These are phyloP conservation scores for Tetraodon nigroviridis DNA, from an alignment of 2,113 vertebrate species.

Conservation along the genomic window DNA sequence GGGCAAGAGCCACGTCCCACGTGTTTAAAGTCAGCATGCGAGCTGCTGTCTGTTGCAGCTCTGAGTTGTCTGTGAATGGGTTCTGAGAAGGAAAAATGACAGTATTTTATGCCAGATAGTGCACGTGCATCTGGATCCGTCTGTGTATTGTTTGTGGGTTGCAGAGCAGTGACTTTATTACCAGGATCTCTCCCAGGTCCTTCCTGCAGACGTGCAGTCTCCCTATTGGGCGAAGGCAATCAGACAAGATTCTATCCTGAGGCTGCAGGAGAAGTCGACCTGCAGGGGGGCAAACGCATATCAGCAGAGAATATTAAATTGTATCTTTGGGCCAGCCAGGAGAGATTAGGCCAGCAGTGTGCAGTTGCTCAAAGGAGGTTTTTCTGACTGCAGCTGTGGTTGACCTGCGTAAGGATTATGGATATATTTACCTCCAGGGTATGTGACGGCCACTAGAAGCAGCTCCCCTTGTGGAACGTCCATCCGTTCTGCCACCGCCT, in stretches of 20 bases:
- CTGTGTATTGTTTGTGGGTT: neutral
- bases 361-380: no score
- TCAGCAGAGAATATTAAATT: slow-evolving; percentile 17
- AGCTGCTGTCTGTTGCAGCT: slow-evolving; percentile 82
- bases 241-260: slow-evolving; percentile 82
- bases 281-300: slow-evolving; percentile 58
- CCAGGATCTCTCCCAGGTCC: slow-evolving; percentile 84
- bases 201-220: slow-evolving; percentile 87
- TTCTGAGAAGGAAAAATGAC: slow-evolving; percentile 66
- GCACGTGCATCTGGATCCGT: neutral
- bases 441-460: slow-evolving; percentile 79
- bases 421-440: slow-evolving; percentile 82
- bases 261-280: slow-evolving; percentile 86
- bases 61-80: slow-evolving; percentile 83
- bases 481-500: slow-evolving; percentile 85
- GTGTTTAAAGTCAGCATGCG: slow-evolving; percentile 92
- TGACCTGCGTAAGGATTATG: neutral
- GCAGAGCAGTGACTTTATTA: slow-evolving; percentile 60
- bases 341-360: slow-evolving; percentile 26
- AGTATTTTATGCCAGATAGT: neutral
- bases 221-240: slow-evolving; percentile 77
- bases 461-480: slow-evolving; percentile 81
- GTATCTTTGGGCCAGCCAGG: slow-evolving; percentile 14
- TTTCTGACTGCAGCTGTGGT: neutral
- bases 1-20: slow-evolving; percentile 90